Evolutionary conservation across 2,888 invertebrate species (phyloP).

Genomic region (Perdita meconis): DNA sequence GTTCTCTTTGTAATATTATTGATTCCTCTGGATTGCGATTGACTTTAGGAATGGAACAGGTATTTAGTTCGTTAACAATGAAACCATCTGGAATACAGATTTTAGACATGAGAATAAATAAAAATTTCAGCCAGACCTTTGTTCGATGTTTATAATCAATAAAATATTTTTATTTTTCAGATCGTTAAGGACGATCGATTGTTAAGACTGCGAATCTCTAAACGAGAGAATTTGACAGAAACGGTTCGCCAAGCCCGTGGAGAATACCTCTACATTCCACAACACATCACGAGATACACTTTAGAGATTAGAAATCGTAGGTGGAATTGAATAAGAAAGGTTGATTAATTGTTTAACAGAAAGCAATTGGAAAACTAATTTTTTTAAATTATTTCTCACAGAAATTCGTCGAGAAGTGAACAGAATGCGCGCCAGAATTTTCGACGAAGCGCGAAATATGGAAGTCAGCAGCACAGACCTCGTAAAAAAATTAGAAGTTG

Average conservation of each 20-base stretch:
- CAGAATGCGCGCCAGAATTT: constrained; percentile 86
- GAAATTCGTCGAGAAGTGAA: constrained; percentile 87
- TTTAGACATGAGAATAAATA: too few species aligned
- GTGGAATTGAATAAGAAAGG: constrained; percentile 57
- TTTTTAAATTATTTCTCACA: too few species aligned
- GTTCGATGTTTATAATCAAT: too few species aligned
- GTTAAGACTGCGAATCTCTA: constrained; percentile 84
- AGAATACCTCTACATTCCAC: constrained; percentile 87
- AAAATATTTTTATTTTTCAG: constrained; percentile 77
- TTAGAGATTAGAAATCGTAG: constrained; percentile 87
- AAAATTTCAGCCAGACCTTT: too few species aligned
- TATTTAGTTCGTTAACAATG: too few species aligned
- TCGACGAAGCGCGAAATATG: constrained; percentile 86
- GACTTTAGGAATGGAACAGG: constrained; percentile 87
- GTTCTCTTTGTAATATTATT: constrained; percentile 91
- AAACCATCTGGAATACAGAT: too few species aligned
- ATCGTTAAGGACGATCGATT: constrained; percentile 86
- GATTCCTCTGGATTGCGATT: constrained; percentile 89
- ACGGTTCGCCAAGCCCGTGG: constrained; percentile 86
- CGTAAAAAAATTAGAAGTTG: constrained; percentile 84
- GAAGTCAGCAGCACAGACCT: constrained; percentile 87
- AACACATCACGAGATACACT: constrained; percentile 87
- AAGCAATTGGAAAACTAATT: constrained; percentile 5
- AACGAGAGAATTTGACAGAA: constrained; percentile 86
- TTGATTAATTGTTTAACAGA: too few species aligned